phyloP scores from a whole-genome alignment of 2,113 vertebrate genomes.

The Festucalex cinctus region DNA sequence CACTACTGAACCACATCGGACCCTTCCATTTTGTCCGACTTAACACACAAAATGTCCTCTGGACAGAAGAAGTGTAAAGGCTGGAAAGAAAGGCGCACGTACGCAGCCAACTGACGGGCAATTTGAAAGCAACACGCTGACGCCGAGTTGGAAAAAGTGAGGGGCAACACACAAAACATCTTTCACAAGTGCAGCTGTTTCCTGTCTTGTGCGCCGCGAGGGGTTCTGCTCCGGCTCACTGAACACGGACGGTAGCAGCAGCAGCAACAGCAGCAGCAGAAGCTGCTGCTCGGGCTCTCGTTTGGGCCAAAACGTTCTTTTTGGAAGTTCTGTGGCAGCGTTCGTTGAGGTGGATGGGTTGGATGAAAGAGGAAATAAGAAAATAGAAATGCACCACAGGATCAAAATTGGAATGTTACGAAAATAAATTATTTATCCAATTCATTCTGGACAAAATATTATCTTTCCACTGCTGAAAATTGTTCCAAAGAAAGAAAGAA shows the following conservation, averaged over 20 bases:
- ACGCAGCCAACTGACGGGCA: background rate
- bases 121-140: slow-evolving; percentile 1
- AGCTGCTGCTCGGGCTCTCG: background rate
- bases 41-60: background rate
- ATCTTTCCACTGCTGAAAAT: too few species aligned
- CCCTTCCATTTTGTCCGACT: background rate
- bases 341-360: background rate
- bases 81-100: background rate
- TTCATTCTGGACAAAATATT: too few species aligned
- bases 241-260: too few species aligned
- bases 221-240: background rate
- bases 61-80: background rate
- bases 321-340: background rate
- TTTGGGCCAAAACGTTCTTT: background rate
- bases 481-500: too few species aligned
- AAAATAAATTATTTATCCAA: background rate
- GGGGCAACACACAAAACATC: slow-evolving; percentile 5
- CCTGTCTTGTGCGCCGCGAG: slow-evolving; percentile 1
- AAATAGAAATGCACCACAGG: background rate
- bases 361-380: background rate
- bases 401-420: background rate
- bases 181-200: slow-evolving; percentile 10
- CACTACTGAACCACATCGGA: background rate
- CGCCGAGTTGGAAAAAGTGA: background rate
- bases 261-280: too few species aligned